Conservation (phyloP, 2,888 invertebrate genomes). For the Microplitis deprimator region DNA sequence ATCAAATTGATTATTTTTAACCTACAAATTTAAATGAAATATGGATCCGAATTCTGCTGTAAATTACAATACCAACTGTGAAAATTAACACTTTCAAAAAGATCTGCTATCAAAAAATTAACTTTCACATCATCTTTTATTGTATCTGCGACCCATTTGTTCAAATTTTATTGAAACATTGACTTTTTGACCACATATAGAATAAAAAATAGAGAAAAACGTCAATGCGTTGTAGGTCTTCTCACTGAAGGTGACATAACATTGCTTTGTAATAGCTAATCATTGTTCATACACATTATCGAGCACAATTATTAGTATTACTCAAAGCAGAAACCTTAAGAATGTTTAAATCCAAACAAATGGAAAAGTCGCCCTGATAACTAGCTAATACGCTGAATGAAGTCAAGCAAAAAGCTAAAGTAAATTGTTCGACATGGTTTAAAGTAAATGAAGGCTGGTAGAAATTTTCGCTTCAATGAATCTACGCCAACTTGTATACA, state of each 20-base stretch:
- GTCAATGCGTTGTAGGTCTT: conserved; percentile 7
- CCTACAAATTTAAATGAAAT: too few species aligned
- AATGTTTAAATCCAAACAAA: conserved; percentile 6
- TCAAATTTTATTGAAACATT: too few species aligned
- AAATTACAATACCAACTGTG: too few species aligned
- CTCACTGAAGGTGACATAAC: not conserved
- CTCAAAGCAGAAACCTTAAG: conserved; percentile 14
- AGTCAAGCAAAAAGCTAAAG: conserved; percentile 1
- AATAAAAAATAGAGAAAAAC: not conserved
- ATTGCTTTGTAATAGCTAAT: conserved; percentile 8
- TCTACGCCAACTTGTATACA: not conserved
- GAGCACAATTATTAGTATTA: conserved; percentile 10
- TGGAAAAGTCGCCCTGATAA: not conserved
- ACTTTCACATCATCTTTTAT: too few species aligned
- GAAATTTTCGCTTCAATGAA: not conserved
- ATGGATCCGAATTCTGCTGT: too few species aligned
- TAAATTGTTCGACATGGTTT: conserved; percentile 1
- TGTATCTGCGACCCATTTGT: too few species aligned
- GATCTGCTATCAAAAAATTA: too few species aligned
- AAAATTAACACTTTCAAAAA: too few species aligned
- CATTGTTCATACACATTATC: conserved; percentile 15
- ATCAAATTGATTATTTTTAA: not conserved
- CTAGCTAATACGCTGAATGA: not conserved
- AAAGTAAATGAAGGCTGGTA: not conserved
- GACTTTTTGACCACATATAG: too few species aligned